Conservation (phyloP, 2,113 vertebrate genomes). For the Typhlomys cinereus region DNA sequence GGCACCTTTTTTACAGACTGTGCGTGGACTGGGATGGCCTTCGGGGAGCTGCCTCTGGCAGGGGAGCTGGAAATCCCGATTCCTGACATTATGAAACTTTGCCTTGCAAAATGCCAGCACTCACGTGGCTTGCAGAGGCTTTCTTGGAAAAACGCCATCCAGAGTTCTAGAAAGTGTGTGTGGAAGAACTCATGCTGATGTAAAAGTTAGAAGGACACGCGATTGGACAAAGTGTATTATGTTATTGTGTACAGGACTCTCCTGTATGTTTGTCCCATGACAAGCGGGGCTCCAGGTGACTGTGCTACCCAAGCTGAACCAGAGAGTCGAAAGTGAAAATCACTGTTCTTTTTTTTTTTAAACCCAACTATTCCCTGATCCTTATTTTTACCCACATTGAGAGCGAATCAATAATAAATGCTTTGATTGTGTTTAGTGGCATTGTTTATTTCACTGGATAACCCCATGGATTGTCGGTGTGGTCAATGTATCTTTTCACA, state of each 20-base stretch:
- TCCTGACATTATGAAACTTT: not conserved
- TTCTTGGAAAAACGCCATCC: not conserved
- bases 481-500: not conserved
- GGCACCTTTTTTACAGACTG: not conserved
- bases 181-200: not conserved
- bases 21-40: not conserved
- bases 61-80: not conserved
- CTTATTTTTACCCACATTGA: not conserved
- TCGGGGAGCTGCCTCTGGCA: not conserved
- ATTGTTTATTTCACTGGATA: not conserved
- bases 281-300: not conserved
- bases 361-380: not conserved
- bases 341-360: not conserved
- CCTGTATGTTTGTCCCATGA: not conserved
- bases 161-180: not conserved
- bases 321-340: not conserved
- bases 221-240: not conserved
- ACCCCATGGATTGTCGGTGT: not conserved
- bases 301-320: not conserved
- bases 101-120: constrained; percentile 19
- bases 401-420: not conserved
- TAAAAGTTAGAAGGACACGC: not conserved
- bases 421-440: not conserved
- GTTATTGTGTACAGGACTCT: not conserved
- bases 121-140: no score